Percentiles rank a stretch among this genome's conserved stretches.
Conservation (phyloP, 2,113 vertebrate species). For the Daubentonia madagascariensis region DNA sequence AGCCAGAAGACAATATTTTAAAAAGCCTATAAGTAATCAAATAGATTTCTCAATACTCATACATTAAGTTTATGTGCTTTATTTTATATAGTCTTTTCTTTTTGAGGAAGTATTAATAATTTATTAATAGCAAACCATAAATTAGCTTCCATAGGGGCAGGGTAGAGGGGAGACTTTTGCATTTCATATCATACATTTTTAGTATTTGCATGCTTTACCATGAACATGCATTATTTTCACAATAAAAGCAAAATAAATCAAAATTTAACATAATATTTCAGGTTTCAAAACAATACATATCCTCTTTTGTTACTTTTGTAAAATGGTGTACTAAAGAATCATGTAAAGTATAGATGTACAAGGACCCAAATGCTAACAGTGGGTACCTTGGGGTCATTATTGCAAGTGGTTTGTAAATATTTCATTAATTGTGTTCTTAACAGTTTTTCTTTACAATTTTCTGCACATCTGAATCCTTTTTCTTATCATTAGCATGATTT, state of each 20-base stretch:
- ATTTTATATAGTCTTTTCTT: background rate
- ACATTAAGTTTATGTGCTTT: background rate
- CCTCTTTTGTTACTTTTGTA: background rate
- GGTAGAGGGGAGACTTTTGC: background rate
- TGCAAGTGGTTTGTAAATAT: background rate
- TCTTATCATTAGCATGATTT: background rate
- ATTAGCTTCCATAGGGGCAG: background rate
- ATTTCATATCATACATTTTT: background rate
- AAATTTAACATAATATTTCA: background rate
- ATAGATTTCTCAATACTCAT: background rate
- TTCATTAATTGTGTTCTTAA: background rate
- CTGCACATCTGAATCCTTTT: background rate
- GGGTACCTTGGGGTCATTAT: background rate
- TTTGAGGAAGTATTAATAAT: background rate
- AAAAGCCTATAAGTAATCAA: background rate
- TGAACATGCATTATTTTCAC: background rate
- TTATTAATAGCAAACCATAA: background rate
- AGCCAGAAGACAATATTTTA: background rate
- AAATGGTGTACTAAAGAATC: background rate
- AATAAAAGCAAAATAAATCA: constrained; percentile 10
- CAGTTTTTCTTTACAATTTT: background rate
- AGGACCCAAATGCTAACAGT: background rate
- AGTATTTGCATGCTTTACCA: background rate
- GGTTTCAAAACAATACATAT: background rate
- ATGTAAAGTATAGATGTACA: background rate